Conservation (phyloP, 2,888 invertebrate species). For the Oscheius onirici region DNA sequence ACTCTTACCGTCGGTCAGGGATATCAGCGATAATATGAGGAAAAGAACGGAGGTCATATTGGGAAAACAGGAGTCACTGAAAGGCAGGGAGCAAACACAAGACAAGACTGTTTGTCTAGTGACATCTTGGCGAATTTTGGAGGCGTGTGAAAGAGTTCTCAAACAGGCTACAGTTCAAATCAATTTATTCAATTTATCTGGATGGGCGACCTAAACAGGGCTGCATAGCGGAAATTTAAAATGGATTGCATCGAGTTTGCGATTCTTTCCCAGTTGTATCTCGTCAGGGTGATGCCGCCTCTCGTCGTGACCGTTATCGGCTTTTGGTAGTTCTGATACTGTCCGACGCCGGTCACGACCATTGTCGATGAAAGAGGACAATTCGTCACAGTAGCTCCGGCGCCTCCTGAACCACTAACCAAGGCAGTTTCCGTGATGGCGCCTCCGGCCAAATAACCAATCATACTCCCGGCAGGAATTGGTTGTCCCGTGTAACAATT, state of each 20-base stretch:
- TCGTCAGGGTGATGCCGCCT: conserved; percentile 31
- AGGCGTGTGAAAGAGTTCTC: too few species aligned
- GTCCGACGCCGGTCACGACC: conserved; percentile 21
- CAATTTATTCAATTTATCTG: neutral
- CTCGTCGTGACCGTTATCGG: conserved; percentile 30
- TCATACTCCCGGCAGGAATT: conserved; percentile 32
- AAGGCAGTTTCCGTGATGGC: conserved; percentile 31
- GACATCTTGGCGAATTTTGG: too few species aligned
- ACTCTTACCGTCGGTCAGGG: too few species aligned
- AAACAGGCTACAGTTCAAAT: too few species aligned
- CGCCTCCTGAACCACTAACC: conserved; percentile 24
- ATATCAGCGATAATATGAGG: too few species aligned
- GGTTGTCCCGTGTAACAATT: conserved; percentile 32
- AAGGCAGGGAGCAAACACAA: too few species aligned
- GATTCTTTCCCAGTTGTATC: conserved; percentile 34
- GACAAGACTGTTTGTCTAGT: too few species aligned
- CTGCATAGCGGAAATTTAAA: conserved; percentile 36
- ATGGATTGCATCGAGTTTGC: conserved; percentile 35
- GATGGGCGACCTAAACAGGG: conserved; percentile 28
- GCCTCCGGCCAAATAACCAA: conserved; percentile 35
- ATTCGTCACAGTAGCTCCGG: conserved; percentile 22
- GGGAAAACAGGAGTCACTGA: too few species aligned
- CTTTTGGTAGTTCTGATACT: conserved; percentile 28
- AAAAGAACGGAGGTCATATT: too few species aligned
- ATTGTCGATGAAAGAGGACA: conserved; percentile 29